A percentile compares a stretch with the other conserved stretches of the same genome.
phyloP scores from a whole-genome alignment of 2,888 invertebrate genomes.

The Diaprepes abbreviatus region DNA sequence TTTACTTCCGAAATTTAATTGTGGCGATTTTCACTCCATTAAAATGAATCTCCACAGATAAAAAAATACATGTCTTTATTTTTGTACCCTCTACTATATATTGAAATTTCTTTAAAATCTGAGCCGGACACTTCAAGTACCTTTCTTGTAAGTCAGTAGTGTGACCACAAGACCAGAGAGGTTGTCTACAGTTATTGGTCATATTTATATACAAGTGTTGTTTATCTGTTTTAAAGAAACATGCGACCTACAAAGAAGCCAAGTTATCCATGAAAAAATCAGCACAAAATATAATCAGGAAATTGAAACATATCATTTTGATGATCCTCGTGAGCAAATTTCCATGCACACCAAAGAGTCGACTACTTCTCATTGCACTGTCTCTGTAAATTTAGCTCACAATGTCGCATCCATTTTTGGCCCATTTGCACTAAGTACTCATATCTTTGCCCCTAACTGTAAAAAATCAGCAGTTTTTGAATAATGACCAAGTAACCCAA shows the following conservation, averaged over 20 bases:
- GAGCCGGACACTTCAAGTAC: too few species aligned
- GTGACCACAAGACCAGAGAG: too few species aligned
- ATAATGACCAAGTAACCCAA: constrained; percentile 60
- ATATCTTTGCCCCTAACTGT: constrained; percentile 50
- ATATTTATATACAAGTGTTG: neutral
- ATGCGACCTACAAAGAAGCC: neutral
- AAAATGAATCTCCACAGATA: too few species aligned
- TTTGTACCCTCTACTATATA: too few species aligned
- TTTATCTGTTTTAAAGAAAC: neutral
- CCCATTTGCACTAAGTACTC: constrained; percentile 50
- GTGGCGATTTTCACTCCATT: too few species aligned
- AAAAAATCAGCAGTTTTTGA: constrained; percentile 58
- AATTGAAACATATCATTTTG: neutral
- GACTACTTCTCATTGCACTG: neutral
- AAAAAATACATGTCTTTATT: too few species aligned
- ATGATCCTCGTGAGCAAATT: too few species aligned
- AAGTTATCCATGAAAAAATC: neutral
- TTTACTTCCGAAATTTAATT: too few species aligned
- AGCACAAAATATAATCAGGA: neutral
- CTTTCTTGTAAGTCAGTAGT: too few species aligned
- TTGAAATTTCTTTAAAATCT: too few species aligned
- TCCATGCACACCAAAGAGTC: neutral
- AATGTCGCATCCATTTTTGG: neutral
- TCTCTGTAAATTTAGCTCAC: neutral
- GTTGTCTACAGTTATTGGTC: neutral